Percentiles rank a stretch among this genome's conserved stretches.
phyloP scores from a whole-genome alignment of 1,140 invertebrate species.

The Drosophila rufa region DNA sequence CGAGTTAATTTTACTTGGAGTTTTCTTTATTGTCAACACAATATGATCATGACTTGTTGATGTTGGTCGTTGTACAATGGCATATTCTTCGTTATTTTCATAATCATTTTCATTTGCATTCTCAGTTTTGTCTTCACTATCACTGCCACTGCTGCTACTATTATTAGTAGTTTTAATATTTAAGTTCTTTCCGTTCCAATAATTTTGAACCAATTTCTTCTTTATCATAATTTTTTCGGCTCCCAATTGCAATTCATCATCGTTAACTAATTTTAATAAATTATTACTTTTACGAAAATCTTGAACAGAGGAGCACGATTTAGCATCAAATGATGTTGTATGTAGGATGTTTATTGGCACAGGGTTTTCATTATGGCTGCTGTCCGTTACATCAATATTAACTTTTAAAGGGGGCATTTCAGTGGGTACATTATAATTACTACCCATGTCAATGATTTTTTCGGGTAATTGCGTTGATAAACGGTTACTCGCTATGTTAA shows the following conservation, averaged over 20 bases:
- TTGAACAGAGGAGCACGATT: neutral
- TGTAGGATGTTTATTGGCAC: neutral
- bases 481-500: neutral
- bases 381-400: constrained; percentile 29
- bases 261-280: constrained; percentile 49
- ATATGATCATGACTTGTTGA: constrained; percentile 56
- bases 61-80: constrained; percentile 58
- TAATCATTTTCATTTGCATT: constrained; percentile 37
- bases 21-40: constrained; percentile 81
- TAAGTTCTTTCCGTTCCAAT: constrained; percentile 11
- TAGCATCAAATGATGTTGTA: neutral
- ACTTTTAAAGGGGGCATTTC: constrained; percentile 42
- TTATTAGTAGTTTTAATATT: constrained; percentile 28
- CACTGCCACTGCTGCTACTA: constrained; percentile 39
- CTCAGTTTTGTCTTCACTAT: constrained; percentile 38
- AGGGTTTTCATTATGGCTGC: constrained; percentile 13
- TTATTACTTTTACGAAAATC: constrained; percentile 36
- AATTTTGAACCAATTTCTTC: neutral
- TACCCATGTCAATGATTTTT: neutral
- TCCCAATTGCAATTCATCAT: constrained; percentile 3
- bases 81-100: constrained; percentile 60
- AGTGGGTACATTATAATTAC: constrained; percentile 3
- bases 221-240: constrained; percentile 30
- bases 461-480: neutral
- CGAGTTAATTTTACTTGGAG: constrained; percentile 75